These are phyloP conservation scores for Andricus grossulariae DNA, from an alignment of 1,140 invertebrate species.

Conservation along the genomic window DNA sequence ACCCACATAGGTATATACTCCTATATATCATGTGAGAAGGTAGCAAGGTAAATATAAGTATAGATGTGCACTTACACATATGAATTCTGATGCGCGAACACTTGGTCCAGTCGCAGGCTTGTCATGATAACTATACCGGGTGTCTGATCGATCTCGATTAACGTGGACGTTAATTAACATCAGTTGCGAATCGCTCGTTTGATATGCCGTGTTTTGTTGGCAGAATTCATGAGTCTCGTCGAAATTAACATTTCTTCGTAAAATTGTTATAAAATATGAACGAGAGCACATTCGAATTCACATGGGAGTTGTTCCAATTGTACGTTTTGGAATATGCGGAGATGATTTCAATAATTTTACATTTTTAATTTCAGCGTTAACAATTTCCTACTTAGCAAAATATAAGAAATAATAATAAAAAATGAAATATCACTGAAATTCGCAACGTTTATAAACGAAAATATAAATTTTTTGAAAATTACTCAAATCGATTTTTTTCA, in stretches of 20 bases:
- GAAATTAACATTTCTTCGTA: conserved; percentile 1
- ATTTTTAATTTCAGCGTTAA: too few species aligned
- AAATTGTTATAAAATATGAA: neutral
- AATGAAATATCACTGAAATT: too few species aligned
- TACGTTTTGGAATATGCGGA: too few species aligned
- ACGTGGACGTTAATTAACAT: conserved; percentile 51
- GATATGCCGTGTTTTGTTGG: neutral
- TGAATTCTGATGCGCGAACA: neutral
- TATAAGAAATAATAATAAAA: too few species aligned
- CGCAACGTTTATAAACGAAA: too few species aligned
- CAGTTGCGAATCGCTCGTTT: conserved; percentile 26
- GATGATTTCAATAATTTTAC: too few species aligned
- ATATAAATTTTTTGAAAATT: too few species aligned
- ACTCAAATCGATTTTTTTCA: too few species aligned
- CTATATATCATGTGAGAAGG: neutral
- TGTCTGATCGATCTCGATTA: conserved; percentile 52
- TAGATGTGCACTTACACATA: neutral
- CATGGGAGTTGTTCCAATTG: too few species aligned
- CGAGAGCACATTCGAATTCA: too few species aligned
- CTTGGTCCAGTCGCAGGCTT: conserved; percentile 1
- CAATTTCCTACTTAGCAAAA: too few species aligned
- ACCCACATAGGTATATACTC: neutral
- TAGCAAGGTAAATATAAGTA: too few species aligned
- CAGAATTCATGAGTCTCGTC: neutral
- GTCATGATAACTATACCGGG: conserved; percentile 27